Percentiles rank a stretch among this genome's conserved stretches.
phyloP scores from a whole-genome alignment of 92 coral and sea anemone genomes.

The Parazoanthus darwini region DNA sequence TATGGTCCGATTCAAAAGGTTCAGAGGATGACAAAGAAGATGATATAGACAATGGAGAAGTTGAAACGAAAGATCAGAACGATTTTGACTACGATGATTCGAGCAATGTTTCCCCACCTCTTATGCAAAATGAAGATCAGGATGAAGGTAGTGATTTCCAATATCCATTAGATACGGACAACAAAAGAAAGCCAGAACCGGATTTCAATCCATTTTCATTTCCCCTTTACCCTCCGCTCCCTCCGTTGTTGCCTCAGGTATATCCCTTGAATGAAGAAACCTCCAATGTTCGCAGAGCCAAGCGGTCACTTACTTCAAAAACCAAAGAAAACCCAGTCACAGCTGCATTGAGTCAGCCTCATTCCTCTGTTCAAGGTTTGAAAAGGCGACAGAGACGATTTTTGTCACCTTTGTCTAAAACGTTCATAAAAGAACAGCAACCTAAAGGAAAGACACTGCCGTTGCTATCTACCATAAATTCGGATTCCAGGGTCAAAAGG shows the following conservation, averaged over 20 bases:
- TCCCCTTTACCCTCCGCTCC: slow-evolving; percentile 10
- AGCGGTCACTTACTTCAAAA: slow-evolving; percentile 16
- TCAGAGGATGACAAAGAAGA: not conserved
- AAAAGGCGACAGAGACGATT: not conserved
- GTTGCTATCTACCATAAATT: not conserved
- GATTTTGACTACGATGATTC: slow-evolving; percentile 29
- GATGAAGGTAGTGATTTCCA: not conserved
- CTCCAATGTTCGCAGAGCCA: not conserved
- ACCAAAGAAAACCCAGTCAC: not conserved
- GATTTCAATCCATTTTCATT: slow-evolving; percentile 4
- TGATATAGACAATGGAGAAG: not conserved
- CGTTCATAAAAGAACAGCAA: not conserved
- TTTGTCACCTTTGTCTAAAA: not conserved
- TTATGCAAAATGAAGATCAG: slow-evolving; percentile 12
- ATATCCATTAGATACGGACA: not conserved
- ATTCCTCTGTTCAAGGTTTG: not conserved
- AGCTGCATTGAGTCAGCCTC: not conserved
- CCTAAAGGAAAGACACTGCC: not conserved
- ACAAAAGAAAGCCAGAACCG: not conserved
- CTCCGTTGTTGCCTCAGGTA: not conserved
- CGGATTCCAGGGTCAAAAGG: not conserved
- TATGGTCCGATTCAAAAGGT: slow-evolving; percentile 12
- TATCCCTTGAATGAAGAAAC: not conserved
- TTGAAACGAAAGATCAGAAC: not conserved
- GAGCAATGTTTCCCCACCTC: not conserved